These are phyloP conservation scores for Sterrhoptilus dennistouni DNA, from an alignment of 2,113 vertebrate genomes.

Conservation along the genomic window DNA sequence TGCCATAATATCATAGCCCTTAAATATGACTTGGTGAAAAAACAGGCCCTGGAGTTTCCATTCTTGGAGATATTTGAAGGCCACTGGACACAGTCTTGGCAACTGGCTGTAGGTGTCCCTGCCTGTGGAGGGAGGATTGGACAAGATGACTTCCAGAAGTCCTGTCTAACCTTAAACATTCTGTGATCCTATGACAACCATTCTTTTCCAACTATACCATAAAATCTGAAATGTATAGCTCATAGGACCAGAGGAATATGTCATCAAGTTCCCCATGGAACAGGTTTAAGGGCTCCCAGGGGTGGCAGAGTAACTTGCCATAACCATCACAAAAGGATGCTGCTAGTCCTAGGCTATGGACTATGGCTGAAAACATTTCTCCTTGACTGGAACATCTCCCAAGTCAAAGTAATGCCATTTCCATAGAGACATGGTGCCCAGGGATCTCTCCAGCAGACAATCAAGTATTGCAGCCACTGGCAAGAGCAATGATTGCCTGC, in stretches of 20 bases:
- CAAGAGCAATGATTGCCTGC: neutral
- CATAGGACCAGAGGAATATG: neutral
- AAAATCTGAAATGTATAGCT: neutral
- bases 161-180: neutral
- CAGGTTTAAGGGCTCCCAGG: neutral
- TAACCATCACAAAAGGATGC: neutral
- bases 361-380: neutral
- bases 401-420: neutral
- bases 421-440: neutral
- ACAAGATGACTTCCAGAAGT: neutral
- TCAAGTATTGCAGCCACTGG: neutral
- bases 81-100: neutral
- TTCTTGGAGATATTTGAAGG: neutral
- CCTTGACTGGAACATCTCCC: neutral
- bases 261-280: neutral
- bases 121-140: neutral
- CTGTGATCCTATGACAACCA: neutral
- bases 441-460: neutral
- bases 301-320: neutral
- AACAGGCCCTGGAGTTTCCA: neutral
- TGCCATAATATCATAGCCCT: neutral
- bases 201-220: neutral
- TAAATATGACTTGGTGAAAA: neutral
- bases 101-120: neutral
- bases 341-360: neutral